phyloP scores from a whole-genome alignment of 1,140 invertebrate species.

The Papilio xuthus region DNA sequence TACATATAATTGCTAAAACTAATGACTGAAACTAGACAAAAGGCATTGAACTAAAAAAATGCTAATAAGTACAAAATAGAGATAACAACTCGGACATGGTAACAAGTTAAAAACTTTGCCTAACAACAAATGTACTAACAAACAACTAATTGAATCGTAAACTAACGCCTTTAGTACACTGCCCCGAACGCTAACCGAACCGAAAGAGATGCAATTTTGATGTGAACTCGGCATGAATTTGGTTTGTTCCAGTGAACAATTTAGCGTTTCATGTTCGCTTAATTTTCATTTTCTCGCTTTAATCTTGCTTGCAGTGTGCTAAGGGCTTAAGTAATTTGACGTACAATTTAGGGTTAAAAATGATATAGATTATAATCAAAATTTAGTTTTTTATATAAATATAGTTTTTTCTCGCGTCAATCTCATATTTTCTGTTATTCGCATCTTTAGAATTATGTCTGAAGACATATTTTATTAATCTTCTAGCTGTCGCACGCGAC shows the following conservation, averaged over 20 bases:
- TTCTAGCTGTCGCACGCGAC: no score
- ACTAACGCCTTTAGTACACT: not conserved
- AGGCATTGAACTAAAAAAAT: conserved; percentile 1
- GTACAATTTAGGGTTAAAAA: no score
- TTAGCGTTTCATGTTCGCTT: not conserved
- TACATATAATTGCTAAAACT: not conserved
- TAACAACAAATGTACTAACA: not conserved
- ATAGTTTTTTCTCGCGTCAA: no score
- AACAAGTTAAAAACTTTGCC: not conserved
- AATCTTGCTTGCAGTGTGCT: no score
- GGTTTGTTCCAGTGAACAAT: not conserved
- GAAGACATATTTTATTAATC: no score
- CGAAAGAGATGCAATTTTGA: not conserved
- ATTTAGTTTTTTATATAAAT: no score
- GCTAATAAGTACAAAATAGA: not conserved
- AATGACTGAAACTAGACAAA: not conserved
- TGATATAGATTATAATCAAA: no score
- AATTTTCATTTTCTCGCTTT: not conserved
- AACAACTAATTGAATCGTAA: not conserved
- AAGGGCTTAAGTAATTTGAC: no score
- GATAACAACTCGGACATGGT: not conserved
- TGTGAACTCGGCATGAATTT: not conserved
- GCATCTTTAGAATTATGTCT: no score
- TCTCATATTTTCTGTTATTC: no score
- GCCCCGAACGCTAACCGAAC: not conserved